Percentiles rank a stretch among this genome's conserved stretches.
Conservation (phyloP, 2,797 vertebrate genomes). For the Arctocebus calabarensis region DNA sequence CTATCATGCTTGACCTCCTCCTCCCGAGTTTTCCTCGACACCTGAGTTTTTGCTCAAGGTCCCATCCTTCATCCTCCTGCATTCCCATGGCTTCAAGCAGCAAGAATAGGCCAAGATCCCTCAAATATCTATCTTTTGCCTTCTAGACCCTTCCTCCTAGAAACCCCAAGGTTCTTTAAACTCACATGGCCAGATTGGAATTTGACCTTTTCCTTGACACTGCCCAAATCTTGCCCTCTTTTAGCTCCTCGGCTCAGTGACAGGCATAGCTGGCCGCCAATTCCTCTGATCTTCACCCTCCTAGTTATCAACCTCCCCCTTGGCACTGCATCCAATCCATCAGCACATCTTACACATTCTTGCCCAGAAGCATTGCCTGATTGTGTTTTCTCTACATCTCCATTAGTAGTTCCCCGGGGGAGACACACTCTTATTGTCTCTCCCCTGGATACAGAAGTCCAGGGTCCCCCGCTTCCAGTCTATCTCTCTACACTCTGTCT, state of each 20-base stretch:
- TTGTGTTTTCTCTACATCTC: not conserved
- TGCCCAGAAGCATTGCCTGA: not conserved
- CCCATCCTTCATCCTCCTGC: not conserved
- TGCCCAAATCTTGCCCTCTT: not conserved
- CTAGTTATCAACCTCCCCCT: not conserved
- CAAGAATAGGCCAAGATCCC: not conserved
- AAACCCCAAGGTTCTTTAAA: not conserved
- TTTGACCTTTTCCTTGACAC: not conserved
- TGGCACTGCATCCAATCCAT: not conserved
- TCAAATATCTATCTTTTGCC: not conserved
- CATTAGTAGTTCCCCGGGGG: not conserved
- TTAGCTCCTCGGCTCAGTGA: not conserved
- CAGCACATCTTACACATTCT: not conserved
- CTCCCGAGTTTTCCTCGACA: not conserved
- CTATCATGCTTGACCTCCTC: not conserved
- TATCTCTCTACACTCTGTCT: not conserved
- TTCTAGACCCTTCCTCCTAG: not conserved
- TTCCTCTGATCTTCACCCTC: not conserved
- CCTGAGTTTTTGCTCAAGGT: not conserved
- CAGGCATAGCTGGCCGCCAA: not conserved
- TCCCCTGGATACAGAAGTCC: not conserved
- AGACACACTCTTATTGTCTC: not conserved
- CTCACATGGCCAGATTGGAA: not conserved
- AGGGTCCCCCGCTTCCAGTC: not conserved
- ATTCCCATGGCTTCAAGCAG: not conserved